Conservation (phyloP, 1,140 invertebrate species). For the Uloborus diversus region DNA sequence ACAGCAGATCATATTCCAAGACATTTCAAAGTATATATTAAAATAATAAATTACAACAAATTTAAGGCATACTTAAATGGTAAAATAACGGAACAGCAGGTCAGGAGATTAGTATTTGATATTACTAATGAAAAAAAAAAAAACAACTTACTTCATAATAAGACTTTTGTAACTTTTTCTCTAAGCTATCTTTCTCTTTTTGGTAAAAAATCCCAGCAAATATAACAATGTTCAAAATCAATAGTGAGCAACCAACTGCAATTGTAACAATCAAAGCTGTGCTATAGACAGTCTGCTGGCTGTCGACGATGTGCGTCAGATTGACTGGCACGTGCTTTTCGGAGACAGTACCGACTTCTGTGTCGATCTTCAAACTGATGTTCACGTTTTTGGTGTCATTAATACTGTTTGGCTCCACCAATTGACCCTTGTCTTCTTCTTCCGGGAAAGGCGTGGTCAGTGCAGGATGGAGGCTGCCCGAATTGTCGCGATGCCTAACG, state of each 20-base stretch:
- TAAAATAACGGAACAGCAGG: too few relatives aligned
- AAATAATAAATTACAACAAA: too few relatives aligned
- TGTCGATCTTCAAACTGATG: conserved; percentile 34
- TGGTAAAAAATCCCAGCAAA: conserved; percentile 95
- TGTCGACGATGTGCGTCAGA: conserved; percentile 20
- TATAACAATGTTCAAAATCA: conserved; percentile 90
- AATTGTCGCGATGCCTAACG: conserved; percentile 43
- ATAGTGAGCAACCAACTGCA: conserved; percentile 89
- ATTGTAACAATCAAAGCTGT: conserved; percentile 90
- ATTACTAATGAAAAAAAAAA: too few relatives aligned
- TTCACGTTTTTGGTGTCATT: neutral
- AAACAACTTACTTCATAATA: conserved; percentile 67
- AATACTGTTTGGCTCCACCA: neutral
- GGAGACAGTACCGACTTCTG: neutral
- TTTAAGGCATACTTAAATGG: too few relatives aligned
- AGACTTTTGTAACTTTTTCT: conserved; percentile 79
- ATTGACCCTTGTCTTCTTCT: neutral
- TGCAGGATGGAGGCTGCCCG: conserved; percentile 18
- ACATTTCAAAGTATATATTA: too few relatives aligned
- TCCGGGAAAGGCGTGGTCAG: conserved; percentile 19
- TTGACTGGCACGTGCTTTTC: neutral
- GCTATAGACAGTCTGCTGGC: conserved; percentile 74
- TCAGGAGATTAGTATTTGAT: too few relatives aligned
- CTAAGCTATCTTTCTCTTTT: conserved; percentile 82
- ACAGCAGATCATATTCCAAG: too few relatives aligned